phyloP scores from a whole-genome alignment of 2,888 invertebrate species.

The Creontiades dilutus region DNA sequence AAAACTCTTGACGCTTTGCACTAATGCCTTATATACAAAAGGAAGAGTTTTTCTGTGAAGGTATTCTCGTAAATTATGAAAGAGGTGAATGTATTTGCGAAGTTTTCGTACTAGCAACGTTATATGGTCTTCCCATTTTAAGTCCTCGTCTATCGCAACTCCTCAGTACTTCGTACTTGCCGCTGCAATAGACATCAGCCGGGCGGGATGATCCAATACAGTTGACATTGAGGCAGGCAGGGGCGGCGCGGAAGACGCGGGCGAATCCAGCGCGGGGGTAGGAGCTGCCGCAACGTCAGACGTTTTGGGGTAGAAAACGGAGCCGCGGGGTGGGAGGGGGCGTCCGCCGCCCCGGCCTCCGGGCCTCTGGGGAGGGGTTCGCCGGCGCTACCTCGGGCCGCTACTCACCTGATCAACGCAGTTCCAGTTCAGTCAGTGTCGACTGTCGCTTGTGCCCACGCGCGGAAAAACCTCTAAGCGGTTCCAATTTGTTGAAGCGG shows the following conservation, averaged over 20 bases:
- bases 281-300: slow-evolving; percentile 44
- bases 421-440: slow-evolving; percentile 61
- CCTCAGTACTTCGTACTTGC: no score
- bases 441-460: slow-evolving; percentile 63
- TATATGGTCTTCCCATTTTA: no score
- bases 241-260: neutral
- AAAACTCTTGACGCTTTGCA: no score
- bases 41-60: no score
- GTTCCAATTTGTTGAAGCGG: slow-evolving; percentile 33
- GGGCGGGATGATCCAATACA: neutral
- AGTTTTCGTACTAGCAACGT: no score
- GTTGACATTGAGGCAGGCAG: slow-evolving; percentile 17
- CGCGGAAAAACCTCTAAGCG: slow-evolving; percentile 55
- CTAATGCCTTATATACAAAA: no score
- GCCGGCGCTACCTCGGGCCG: neutral
- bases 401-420: slow-evolving; percentile 49
- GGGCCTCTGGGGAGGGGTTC: neutral
- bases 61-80: no score
- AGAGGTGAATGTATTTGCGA: no score
- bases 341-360: neutral
- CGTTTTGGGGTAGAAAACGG: slow-evolving; percentile 52
- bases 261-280: slow-evolving; percentile 19
- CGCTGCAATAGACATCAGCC: no score
- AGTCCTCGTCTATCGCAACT: no score
- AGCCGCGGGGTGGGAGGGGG: slow-evolving; percentile 17